A percentile compares a stretch with the other conserved stretches of the same genome.
Evolutionary conservation across 2,888 invertebrate species (phyloP).

Genomic region (Ornithoptera priamus): DNA sequence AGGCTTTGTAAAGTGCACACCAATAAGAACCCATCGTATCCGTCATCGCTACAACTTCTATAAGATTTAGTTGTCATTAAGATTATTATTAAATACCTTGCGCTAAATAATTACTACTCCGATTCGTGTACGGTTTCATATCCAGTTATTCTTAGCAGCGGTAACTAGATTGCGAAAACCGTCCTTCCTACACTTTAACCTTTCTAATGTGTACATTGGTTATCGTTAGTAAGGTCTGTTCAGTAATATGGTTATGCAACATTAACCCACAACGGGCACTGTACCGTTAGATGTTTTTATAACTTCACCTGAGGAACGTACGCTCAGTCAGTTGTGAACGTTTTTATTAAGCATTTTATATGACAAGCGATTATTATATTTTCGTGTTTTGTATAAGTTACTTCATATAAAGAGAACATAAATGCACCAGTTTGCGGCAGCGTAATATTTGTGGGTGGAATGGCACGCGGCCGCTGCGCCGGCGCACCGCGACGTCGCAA

Average conservation of each 20-base stretch:
- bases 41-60: no score
- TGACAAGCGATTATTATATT: no score
- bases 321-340: no score
- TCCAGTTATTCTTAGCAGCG: background rate
- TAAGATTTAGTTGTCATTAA: no score
- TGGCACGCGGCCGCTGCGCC: slow-evolving; percentile 61
- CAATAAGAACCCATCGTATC: no score
- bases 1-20: no score
- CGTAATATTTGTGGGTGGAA: slow-evolving; percentile 66
- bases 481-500: slow-evolving; percentile 54
- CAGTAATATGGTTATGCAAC: slow-evolving; percentile 24
- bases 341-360: no score
- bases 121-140: slow-evolving; percentile 1
- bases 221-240: slow-evolving; percentile 16
- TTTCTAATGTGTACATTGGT: slow-evolving; percentile 21
- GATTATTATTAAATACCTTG: no score
- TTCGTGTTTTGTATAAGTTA: no score
- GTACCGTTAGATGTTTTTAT: background rate
- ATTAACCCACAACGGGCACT: slow-evolving; percentile 15
- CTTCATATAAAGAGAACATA: slow-evolving; percentile 4
- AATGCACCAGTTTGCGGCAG: slow-evolving; percentile 43
- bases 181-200: slow-evolving; percentile 24
- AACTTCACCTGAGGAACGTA: no score
- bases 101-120: background rate
- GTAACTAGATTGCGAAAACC: slow-evolving; percentile 22